Base-by-base conservation (phyloP, 2,888 invertebrate genomes). In the Thecophora atra region DNA sequence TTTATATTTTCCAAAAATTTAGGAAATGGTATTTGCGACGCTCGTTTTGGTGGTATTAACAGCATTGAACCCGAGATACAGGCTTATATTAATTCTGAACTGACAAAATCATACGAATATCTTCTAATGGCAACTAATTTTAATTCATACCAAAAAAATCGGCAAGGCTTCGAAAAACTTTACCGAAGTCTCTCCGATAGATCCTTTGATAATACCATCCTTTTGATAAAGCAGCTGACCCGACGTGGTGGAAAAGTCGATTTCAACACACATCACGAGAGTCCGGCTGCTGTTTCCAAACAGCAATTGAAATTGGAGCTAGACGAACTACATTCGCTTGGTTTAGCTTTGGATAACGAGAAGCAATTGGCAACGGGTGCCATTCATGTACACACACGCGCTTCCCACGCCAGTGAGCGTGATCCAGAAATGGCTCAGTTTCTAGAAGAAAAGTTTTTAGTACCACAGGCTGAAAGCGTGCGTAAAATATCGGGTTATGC, bases 341-440 rank as follows among this genome's bases (percentile, higher is more conserved):
- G 92, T 1, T 90, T 90, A 76, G 94, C 93, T 1, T 87, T 95
- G 77, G 94, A 94, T 82, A 90, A 89, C 1, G 91, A 93, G 86
- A 95, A 94, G 87, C 88, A 89, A 76, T 85, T 94, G 77, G 92
- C 93, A 0, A 86, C 88, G 4, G 89, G 91, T 72, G 93, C 93
- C 1, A 89, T 91, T 83, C 87, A 87, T 77, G 90, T 94, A 76
- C 94, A 94, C 84, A 86, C 87, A 11, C 89, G 89, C 73, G 90
- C 91, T 21, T 89, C 90, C 4, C 89, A 88, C 79, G 86, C 88
- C 71, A 52, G 70, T 69, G 74, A 88, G 87, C 91, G 92, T 76
- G 93, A 93, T 80, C 91, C 93, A 73, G 92, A 91, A 88, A 87
- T 93, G 76, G 90, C 92, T 19, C 92, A 93, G 77, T 94, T 91